These are phyloP conservation scores for Podilymbus podiceps DNA, from an alignment of 2,113 vertebrate species.

Conservation along the genomic window DNA sequence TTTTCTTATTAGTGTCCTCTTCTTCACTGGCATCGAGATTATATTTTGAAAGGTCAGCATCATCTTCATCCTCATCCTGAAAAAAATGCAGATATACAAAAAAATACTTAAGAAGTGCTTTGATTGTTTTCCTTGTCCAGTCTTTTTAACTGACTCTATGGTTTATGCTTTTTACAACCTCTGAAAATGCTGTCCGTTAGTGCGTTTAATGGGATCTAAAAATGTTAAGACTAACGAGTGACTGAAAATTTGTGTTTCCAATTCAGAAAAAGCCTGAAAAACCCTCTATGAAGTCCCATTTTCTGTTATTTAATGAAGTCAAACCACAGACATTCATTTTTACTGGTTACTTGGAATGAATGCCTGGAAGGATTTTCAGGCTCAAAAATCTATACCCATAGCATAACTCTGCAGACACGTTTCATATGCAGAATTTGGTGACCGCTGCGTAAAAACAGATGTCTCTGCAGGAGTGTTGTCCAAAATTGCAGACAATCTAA, in stretches of 20 bases:
- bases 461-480: background rate
- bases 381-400: background rate
- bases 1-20: conserved; percentile 81
- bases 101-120: background rate
- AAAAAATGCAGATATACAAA: background rate
- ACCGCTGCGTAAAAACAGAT: background rate
- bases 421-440: background rate
- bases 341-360: background rate
- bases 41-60: conserved; percentile 95
- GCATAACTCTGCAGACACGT: background rate
- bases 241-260: background rate
- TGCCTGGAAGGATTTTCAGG: background rate
- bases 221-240: background rate
- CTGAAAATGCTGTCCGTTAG: background rate
- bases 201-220: background rate
- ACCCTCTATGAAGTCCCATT: accelerated
- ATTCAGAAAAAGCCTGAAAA: background rate
- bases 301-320: background rate
- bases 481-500: background rate
- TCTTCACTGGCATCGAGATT: conserved; percentile 92
- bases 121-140: background rate
- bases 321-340: background rate
- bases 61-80: conserved; percentile 90
- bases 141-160: accelerated
- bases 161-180: background rate